Evolutionary conservation across 2,113 vertebrate genomes (phyloP).

Genomic region (Gulo gulo): DNA sequence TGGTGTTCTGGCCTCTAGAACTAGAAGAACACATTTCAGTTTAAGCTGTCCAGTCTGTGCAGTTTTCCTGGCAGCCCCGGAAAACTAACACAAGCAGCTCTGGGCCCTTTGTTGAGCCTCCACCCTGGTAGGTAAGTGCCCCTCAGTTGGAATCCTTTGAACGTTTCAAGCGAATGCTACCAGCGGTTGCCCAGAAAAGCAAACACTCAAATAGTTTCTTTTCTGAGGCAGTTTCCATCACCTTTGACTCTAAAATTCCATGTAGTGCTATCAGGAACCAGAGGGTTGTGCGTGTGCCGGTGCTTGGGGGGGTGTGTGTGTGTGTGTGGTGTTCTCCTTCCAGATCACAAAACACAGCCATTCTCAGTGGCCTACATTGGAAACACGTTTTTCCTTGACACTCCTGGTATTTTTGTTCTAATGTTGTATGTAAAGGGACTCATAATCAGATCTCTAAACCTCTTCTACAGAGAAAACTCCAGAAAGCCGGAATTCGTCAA

Average conservation of each 20-base stretch:
- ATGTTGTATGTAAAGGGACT: fast-evolving
- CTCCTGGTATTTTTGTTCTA: fast-evolving
- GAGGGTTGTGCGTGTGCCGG: fast-evolving
- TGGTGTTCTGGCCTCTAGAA: not conserved
- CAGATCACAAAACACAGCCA: not conserved
- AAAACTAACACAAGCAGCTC: not conserved
- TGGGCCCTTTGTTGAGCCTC: no score
- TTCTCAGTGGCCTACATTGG: not conserved
- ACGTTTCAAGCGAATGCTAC: not conserved
- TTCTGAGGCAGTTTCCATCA: not conserved
- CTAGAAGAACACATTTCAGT: fast-evolving
- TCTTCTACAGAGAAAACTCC: not conserved
- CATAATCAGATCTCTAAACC: not conserved
- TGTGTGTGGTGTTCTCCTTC: not conserved
- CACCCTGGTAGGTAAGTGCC: not conserved
- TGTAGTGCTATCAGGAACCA: not conserved
- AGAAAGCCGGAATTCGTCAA: not conserved
- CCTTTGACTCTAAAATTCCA: not conserved
- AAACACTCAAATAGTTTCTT: not conserved
- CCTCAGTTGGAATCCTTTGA: not conserved
- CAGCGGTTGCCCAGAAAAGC: not conserved
- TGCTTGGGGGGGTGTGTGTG: no score
- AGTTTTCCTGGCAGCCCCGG: no score
- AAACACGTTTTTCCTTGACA: not conserved
- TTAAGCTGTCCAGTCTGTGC: fast-evolving